Evolutionary conservation across 2,888 invertebrate species (phyloP).

Genomic region (Aplocera efformata): DNA sequence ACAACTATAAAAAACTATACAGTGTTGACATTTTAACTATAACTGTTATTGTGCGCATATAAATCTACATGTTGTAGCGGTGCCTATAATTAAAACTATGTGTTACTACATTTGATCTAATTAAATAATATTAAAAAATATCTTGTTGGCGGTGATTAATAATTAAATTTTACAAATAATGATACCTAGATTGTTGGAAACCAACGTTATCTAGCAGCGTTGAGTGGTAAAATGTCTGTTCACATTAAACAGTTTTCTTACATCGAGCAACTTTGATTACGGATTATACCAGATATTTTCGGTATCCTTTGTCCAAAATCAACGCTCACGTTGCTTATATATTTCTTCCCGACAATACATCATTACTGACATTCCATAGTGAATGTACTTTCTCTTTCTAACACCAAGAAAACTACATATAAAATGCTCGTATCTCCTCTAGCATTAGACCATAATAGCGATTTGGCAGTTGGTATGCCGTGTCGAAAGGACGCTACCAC

Average conservation of each 20-base stretch:
- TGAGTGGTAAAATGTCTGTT: not conserved
- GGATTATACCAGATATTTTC: slow-evolving; percentile 10
- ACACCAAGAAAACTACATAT: slow-evolving; percentile 4
- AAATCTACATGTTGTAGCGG: too few species aligned
- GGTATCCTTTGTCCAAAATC: slow-evolving; percentile 23
- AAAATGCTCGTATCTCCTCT: slow-evolving; percentile 10
- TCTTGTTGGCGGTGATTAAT: too few species aligned
- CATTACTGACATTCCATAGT: slow-evolving; percentile 31
- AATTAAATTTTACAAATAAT: too few species aligned
- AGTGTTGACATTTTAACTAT: too few species aligned
- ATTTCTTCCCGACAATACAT: slow-evolving; percentile 29
- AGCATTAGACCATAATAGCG: slow-evolving; percentile 30
- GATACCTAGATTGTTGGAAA: too few species aligned
- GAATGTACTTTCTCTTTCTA: slow-evolving; percentile 29
- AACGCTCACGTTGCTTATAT: slow-evolving; percentile 24
- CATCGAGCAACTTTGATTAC: not conserved
- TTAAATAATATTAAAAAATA: too few species aligned
- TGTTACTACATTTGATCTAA: too few species aligned
- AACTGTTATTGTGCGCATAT: too few species aligned
- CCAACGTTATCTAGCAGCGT: not conserved
- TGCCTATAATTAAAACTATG: too few species aligned
- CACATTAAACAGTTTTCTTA: not conserved
- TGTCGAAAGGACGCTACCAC: slow-evolving; percentile 70
- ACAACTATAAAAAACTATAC: too few species aligned
- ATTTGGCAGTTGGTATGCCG: slow-evolving; percentile 74